Evolutionary conservation across 2,113 vertebrate species (phyloP), one percentile per base, ranked within the genome.

Genomic region (Nothoprocta perdicaria): DNA sequence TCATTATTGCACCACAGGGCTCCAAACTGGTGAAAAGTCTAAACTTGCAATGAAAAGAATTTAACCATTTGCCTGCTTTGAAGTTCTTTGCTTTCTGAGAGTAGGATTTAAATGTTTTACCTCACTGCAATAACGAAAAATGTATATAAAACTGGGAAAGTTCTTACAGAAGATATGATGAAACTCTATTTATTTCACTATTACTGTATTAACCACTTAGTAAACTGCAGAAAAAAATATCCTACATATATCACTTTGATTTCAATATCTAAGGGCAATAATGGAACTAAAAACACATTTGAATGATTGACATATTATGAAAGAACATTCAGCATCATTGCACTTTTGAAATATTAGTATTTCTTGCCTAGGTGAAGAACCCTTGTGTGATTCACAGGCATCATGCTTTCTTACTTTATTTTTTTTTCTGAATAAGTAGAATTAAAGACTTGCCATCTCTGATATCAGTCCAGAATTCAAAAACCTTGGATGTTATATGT

Each of bases 181-280:
- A 74, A 83, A 57, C 10, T 43, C 5, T 15, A 29, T 7, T 3
- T 52, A 7, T 35, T 46, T 83, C 45, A 38, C 14, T 76, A 66
- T 55, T 76, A 15, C 23, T 88, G 14, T 26, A 14, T 5, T 84
- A 38, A 24, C 29, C 26, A 38, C 22, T 60, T 90, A 90, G 46
- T 53, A 48, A 48, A 87, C 41, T 29, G 68, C 78, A 79, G 62
- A 29, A 83, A 81, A 95, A 50, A 88, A 79, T 58, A 29, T 67
- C 46, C 11, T 46, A 45, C 4, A 38, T 85, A 62, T 93, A 31
- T 85, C 66, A 40, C 80, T 77, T 77, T 27, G 33, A 17, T 88
- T 94, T 85, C 68, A 71, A 46, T 67, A 85, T 82, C 55, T 85
- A 62, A 92, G 48, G 60, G 72, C 45, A 83, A 67, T 74, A 72